A percentile compares a stretch with the other conserved stretches of the same genome.
Conservation (phyloP, 2,113 vertebrate species). For the Puma concolor region DNA sequence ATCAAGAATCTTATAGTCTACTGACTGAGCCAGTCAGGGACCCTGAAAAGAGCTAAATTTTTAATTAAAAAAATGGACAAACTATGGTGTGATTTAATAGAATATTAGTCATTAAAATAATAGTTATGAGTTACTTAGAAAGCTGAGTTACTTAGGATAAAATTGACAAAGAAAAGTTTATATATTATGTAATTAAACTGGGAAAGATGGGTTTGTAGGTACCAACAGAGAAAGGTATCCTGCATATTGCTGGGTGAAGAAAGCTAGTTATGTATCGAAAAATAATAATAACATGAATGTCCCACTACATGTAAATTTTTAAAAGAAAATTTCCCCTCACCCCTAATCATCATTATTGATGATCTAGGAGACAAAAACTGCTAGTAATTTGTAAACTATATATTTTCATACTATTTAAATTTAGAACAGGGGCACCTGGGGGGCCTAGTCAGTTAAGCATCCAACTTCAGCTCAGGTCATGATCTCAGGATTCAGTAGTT, state of each 20-base stretch:
- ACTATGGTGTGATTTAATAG: not conserved
- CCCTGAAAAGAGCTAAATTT: not conserved
- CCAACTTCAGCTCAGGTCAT: too few relatives aligned
- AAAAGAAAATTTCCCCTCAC: not conserved
- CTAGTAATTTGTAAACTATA: not conserved
- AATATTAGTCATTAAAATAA: not conserved
- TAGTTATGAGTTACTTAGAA: not conserved
- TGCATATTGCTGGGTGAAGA: not conserved
- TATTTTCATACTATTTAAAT: not conserved
- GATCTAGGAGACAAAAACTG: not conserved
- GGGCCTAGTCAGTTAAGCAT: too few relatives aligned
- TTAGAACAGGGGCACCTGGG: not conserved
- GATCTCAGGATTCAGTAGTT: too few relatives aligned
- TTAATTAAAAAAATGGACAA: not conserved
- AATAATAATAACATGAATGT: not conserved
- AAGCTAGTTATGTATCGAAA: not conserved
- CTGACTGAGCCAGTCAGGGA: not conserved
- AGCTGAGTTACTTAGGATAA: not conserved
- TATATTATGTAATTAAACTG: not conserved
- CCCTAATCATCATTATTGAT: not conserved
- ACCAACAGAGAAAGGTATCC: not conserved
- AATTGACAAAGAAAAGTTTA: not conserved
- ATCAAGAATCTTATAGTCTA: not conserved
- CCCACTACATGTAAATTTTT: not conserved
- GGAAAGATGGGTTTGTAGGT: not conserved